Percentiles rank a stretch among this genome's conserved stretches.
Evolutionary conservation across 2,888 invertebrate genomes (phyloP).

Genomic region (Hesperia comma): DNA sequence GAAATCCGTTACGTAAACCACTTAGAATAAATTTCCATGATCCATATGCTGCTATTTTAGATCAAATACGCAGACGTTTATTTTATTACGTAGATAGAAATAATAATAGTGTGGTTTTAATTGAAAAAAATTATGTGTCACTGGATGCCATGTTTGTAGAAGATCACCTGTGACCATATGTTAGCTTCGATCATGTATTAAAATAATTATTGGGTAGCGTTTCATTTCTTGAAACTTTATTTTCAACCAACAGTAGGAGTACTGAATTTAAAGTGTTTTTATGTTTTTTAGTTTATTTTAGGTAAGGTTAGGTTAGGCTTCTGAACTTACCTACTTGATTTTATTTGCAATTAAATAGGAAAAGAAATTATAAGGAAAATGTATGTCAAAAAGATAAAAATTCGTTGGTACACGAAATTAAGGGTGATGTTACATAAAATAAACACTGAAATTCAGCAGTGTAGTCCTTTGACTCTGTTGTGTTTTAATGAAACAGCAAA

Average conservation of each 20-base stretch:
- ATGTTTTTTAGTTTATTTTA: too few relatives aligned
- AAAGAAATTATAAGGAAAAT: too few relatives aligned
- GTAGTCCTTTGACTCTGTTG: constrained; percentile 57
- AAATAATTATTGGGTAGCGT: too few relatives aligned
- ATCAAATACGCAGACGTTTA: neutral
- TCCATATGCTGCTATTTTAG: neutral
- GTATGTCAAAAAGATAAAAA: neutral
- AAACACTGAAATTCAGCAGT: constrained; percentile 40
- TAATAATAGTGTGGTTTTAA: neutral
- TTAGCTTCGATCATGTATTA: too few relatives aligned
- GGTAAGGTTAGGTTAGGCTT: too few relatives aligned
- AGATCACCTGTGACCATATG: too few relatives aligned
- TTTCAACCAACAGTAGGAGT: too few relatives aligned
- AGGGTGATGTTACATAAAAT: neutral
- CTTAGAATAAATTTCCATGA: constrained; percentile 9
- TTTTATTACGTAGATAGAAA: neutral
- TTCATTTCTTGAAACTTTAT: too few relatives aligned
- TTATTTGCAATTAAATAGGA: too few relatives aligned
- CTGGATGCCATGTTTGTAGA: neutral
- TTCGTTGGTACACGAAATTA: neutral
- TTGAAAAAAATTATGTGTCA: neutral
- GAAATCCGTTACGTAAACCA: neutral
- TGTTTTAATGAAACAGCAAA: constrained; percentile 38
- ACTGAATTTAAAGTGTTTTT: too few relatives aligned
- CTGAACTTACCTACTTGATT: too few relatives aligned